Evolutionary conservation across 2,113 vertebrate genomes (phyloP).

Genomic region (Erpornis zantholeuca): DNA sequence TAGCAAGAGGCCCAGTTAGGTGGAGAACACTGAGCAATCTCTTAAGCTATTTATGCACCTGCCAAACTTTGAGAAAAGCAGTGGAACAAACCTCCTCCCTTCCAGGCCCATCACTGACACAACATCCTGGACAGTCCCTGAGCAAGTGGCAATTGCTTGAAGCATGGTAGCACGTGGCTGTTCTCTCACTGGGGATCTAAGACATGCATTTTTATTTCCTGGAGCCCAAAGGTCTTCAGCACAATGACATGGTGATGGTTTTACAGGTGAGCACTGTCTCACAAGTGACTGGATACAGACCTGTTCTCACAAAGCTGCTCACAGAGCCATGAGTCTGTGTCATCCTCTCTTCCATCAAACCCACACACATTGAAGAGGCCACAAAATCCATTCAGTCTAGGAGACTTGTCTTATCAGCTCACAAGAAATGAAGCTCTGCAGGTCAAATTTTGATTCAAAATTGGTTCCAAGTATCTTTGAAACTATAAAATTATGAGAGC

Average conservation of each 20-base stretch:
- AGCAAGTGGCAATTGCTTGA: neutral
- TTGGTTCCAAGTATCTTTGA: neutral
- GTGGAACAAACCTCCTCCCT: neutral
- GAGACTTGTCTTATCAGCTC: neutral
- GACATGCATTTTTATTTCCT: neutral
- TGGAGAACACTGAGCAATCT: neutral
- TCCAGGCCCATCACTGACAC: accelerated
- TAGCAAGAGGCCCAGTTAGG: neutral
- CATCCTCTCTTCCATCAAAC: neutral
- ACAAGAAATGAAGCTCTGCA: neutral
- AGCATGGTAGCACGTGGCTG: accelerated
- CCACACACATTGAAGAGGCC: neutral
- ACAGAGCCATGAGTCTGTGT: neutral
- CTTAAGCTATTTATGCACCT: neutral
- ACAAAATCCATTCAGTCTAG: neutral
- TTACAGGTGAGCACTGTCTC: neutral
- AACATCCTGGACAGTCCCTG: neutral
- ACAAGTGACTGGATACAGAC: neutral
- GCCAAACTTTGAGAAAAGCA: neutral
- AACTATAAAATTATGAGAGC: neutral
- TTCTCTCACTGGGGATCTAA: neutral
- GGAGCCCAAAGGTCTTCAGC: neutral
- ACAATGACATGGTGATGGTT: neutral
- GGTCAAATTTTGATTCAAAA: slow-evolving; percentile 2
- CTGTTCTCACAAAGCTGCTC: neutral